Percentiles rank a stretch among this genome's conserved stretches.
Conservation (phyloP, 2,797 vertebrate species). For the Acridotheres tristis region DNA sequence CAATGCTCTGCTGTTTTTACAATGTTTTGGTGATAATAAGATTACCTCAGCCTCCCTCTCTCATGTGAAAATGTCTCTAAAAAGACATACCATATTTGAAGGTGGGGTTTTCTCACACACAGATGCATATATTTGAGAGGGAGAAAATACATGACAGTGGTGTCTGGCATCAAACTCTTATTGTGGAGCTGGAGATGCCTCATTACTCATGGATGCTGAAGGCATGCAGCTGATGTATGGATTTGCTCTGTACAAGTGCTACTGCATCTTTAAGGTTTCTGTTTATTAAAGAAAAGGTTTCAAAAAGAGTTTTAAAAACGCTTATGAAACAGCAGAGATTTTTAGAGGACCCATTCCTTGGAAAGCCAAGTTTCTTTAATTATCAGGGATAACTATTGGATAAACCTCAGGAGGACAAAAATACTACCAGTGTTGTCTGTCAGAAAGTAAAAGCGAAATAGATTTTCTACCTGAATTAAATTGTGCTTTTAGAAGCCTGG, state of each 20-base stretch:
- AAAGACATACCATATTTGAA: conserved; percentile 43
- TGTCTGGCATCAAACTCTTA: conserved; percentile 10
- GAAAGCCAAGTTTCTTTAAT: background rate
- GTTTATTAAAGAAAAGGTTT: background rate
- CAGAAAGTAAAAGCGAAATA: background rate
- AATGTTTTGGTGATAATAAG: conserved; percentile 62
- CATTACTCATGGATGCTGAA: conserved; percentile 11
- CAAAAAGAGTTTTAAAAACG: background rate
- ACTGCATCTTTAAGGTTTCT: background rate
- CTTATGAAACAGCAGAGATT: background rate
- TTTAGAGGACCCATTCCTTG: background rate
- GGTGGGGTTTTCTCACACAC: conserved; percentile 55
- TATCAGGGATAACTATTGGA: background rate
- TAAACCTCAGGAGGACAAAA: background rate
- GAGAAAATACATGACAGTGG: conserved; percentile 19
- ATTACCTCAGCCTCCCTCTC: conserved; percentile 58
- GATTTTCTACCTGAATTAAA: background rate
- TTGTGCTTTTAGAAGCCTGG: background rate
- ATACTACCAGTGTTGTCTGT: background rate
- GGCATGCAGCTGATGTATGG: background rate
- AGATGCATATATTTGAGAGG: conserved; percentile 22
- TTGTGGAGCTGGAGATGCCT: conserved; percentile 1
- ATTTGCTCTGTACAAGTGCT: background rate
- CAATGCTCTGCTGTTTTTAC: conserved; percentile 51
- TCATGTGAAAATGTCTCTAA: conserved; percentile 38